Evolutionary conservation across 37 sponge, comb jelly and placozoan species (phyloP), one percentile per base, ranked within the genome.

Genomic region (Haliclona indistincta): DNA sequence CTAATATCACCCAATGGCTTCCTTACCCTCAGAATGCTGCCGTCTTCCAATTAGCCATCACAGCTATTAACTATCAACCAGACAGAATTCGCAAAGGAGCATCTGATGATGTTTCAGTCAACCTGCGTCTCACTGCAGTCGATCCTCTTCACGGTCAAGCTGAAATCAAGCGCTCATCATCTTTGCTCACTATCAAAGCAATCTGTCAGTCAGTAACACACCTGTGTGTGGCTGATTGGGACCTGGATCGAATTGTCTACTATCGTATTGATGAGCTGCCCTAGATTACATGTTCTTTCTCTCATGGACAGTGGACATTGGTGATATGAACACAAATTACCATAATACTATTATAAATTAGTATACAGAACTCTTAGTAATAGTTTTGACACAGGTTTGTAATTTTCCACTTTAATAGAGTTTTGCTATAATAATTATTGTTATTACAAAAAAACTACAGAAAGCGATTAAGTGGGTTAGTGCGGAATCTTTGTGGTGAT

Each of bases 141-240:
- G 32, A 26, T 2, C 80, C 95, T 6, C 54, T 87, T 0, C 92
- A 87, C 41, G 95, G 95, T 13, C 35, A 42, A 15, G 85, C 82
- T 17, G 56, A 54, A 0, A 58, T 81, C 17, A 64, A 28, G 8
- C 43, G 76, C 23, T 25, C 47, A 1, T 30, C 43, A 8, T 39
- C 91, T 37, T 71, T 67, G 1, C 86, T 95, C 30, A 76, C 79
- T 30, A 95, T 95, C 76, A 90, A 80, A 63, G 95, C 91, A 55
- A 40, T 84, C 7, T 95, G 95, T 55, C 56, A 87, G 45, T 75
- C 85, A 17, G 70, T 95, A 40, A 87, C 82, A 54, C 54, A 79
- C 43, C 63, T 80, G 32, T 95, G 95, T 88, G 69, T 95, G 29
- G 95, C 91, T 30, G 95, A 90, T 45, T 89, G 90, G 90, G 83